Evolutionary conservation across 2,113 vertebrate species (phyloP), one percentile per base, ranked within the genome.

Genomic region (Cephalophus harveyi): DNA sequence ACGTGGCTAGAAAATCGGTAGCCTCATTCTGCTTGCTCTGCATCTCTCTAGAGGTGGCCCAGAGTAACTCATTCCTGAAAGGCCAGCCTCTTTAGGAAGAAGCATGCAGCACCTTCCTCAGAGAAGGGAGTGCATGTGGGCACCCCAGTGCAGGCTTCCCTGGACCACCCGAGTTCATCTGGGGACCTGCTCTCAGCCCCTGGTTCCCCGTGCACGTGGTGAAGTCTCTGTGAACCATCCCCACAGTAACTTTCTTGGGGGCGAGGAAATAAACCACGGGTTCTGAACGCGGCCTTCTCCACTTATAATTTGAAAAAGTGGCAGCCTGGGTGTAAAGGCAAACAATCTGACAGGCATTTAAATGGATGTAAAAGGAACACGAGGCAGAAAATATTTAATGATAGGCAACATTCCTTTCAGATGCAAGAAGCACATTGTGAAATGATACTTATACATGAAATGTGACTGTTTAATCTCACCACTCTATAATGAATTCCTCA

Each of bases 401-500:
- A 90, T 46, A 97, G 90, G 85, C 43, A 94, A 83, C 40, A 78
- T 88, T 93, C 93, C 62, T 91, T 95, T 97, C 50, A 36, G 46
- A 74, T 13, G 50, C n/a, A n/a, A 89, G 67, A 83, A 67, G 25
- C n/a, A 89, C 60, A 59, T 0, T 84, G 16, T 54, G 79, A 93
- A 81, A 89, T 79, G 92, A 96, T 67, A 96, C 50, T 94, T 74
- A 33, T 17, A 91, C 52, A 95, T 54, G 91, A 97, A 95, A 97
- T 11, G 81, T 6, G 84, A n/a, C 90, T 40, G 25, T 94, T 95
- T 96, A 94, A 88, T 89, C 83, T 96, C 87, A 43, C 62, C n/a
- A 59, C 92, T 90, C 67, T 9, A 52, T 86, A 83, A 94, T 40
- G 82, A 96, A 91, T 85, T 96, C 67, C 88, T 93, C 74, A 88